Base-by-base conservation (phyloP, 1,140 invertebrate species). In the Ceratitis capitata region DNA sequence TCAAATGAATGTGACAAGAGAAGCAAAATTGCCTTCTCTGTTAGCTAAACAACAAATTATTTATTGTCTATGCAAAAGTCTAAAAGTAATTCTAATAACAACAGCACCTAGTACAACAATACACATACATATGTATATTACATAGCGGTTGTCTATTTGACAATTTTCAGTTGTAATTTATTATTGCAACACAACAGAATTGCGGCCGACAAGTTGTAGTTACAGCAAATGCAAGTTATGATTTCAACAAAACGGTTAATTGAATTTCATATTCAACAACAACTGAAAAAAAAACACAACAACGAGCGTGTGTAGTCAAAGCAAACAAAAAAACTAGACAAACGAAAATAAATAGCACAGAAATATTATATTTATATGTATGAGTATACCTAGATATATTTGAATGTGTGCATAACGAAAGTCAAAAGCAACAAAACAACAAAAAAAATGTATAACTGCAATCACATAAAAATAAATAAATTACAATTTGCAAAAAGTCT, bases 211-310 rank as follows among this genome's bases (percentile, higher is more conserved):
- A 32, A 69, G 61, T 69, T 39, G 29, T n/a, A 39, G 1, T 69
- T 69, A 14, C 61, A 35, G 61, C 4, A n/a, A 14, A 19, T 35
- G 29, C 32, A 69, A 69, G 32, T 69, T 69, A 69, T 39, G 61
- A 69, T 69, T 39, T 69, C 61, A 69, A 69, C 61, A 69, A 69
- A 69, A 69, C 61, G 61, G 61, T 69, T 69, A 69, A 69, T 69
- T 69, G 61, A 69, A 69, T 39, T 69, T 69, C 61, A 69, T 16
- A 69, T 69, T n/a, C n/a, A 7, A 14, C 61, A 69, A 69, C 61
- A 14, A 32, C 23, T 7, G 35, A 39, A 5, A 3, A 12, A 12
- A 39, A 9, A 23, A 23, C n/a, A 3, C 19, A n/a, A 56, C n/a
- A 23, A 56, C 10, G 51, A 19, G 23, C 19, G 23, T 56, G 51